Base-by-base conservation (phyloP, 2,888 invertebrate genomes). In the Tortrix viridana region DNA sequence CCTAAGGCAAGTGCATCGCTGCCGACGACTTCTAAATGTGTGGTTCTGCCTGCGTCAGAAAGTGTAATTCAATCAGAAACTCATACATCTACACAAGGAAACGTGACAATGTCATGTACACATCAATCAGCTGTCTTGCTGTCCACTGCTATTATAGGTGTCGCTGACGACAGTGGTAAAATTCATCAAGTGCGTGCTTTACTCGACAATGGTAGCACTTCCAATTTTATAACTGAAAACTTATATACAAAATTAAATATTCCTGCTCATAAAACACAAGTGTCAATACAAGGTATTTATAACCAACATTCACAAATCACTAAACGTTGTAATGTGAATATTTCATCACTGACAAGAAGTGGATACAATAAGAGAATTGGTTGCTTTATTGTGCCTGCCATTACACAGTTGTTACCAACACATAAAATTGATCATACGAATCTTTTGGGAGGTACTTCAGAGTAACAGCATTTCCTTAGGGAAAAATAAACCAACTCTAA, bases 271-370 rank as follows among this genome's bases (percentile, higher is more conserved):
- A 32, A 26, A 26, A 49, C 49, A 18, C 26, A 47, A 32, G 60
- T 57, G 5, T 16, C n/a, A 41, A 23, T 69, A 16, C 44, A 48
- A 5, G 66, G 66, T 9, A 44, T 68, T 12, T 20, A n/a, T n/a
- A n/a, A n/a, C n/a, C 66, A 68, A 22, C 46, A 37, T 19, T 26
- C 44, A 32, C 48, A 49, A 12, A 58, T 67, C 12, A 44, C 50
- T 38, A 44, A 65, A 38, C 57, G 50, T 5, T 65, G 63, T 52
- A 19, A 54, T 6, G 14, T 64, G 9, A 50, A 23, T 19, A 50
- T 66, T n/a, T 26, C 54, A 14, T 66, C 67, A 18, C 46, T 37
- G 4, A 4, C 4, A 53, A 26, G n/a, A 32, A 64, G 41, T 54
- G 46, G 2, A 32, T 68, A 9, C 68, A 57, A 49, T 22, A 44